These are phyloP conservation scores for Heliconius nattereri DNA, from an alignment of 1,140 invertebrate genomes.

Conservation along the genomic window DNA sequence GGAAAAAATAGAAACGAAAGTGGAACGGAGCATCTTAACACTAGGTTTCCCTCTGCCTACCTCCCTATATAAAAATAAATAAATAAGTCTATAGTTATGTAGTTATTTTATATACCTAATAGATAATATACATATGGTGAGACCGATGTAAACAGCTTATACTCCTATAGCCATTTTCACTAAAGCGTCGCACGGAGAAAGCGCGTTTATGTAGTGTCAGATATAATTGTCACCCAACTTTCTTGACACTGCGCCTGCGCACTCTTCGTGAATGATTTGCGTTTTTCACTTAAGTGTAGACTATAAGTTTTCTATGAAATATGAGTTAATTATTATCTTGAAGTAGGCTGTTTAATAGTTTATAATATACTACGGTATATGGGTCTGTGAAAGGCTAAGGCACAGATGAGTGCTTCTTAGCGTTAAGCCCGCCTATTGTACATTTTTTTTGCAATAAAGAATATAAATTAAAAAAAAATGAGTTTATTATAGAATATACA, in stretches of 20 bases:
- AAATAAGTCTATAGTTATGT: no score
- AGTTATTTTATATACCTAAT: not conserved
- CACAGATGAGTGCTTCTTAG: no score
- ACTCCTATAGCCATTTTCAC: conserved; percentile 12
- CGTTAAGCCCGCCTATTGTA: no score
- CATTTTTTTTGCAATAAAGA: no score
- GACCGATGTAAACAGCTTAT: conserved; percentile 10
- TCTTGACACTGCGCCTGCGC: conserved; percentile 9
- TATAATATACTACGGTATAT: not conserved
- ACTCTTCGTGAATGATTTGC: conserved; percentile 2
- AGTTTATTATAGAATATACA: no score
- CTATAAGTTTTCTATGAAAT: not conserved
- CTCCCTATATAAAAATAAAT: no score
- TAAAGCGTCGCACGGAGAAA: conserved; percentile 25
- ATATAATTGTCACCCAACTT: conserved; percentile 31
- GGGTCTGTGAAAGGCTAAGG: not conserved
- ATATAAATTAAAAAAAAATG: no score
- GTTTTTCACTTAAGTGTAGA: not conserved
- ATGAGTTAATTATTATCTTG: not conserved
- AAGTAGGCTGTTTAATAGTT: not conserved
- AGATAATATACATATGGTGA: not conserved
- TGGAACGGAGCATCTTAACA: no score
- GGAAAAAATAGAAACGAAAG: no score
- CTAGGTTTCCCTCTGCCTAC: no score
- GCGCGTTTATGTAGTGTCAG: conserved; percentile 18